Percentiles rank a stretch among this genome's conserved stretches.
phyloP scores from a whole-genome alignment of 2,888 invertebrate species.

The Thumatha senex region DNA sequence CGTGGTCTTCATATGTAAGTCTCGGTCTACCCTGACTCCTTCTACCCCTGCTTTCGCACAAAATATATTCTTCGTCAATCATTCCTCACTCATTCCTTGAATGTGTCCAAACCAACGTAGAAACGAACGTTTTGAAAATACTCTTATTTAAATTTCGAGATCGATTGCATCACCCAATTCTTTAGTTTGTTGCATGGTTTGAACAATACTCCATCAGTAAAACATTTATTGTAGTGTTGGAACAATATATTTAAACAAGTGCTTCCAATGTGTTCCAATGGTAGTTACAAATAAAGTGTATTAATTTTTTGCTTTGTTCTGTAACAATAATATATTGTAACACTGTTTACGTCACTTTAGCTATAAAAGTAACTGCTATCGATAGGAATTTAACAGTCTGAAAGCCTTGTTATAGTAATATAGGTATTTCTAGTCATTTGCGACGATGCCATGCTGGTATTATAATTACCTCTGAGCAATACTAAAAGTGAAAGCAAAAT shows the following conservation, averaged over 20 bases:
- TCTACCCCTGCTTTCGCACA: no score
- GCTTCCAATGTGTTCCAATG: no score
- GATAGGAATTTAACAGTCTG: slow-evolving; percentile 10
- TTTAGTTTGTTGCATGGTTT: slow-evolving; percentile 22
- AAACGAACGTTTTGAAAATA: no score
- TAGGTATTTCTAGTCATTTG: neutral
- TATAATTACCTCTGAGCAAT: neutral
- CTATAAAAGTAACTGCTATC: slow-evolving; percentile 9
- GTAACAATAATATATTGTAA: slow-evolving; percentile 24
- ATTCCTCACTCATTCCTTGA: no score
- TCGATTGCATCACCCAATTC: slow-evolving; percentile 11
- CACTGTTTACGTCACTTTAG: neutral
- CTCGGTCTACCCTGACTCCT: no score
- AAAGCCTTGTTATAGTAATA: slow-evolving; percentile 9
- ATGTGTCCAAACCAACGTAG: no score
- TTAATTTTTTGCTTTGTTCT: slow-evolving; percentile 25
- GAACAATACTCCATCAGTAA: slow-evolving; percentile 44
- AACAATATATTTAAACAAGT: slow-evolving; percentile 50
- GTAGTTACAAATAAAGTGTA: slow-evolving; percentile 25
- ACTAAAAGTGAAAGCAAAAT: neutral
- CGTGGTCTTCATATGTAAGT: no score
- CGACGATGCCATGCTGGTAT: neutral
- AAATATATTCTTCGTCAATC: no score
- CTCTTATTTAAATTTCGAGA: no score
- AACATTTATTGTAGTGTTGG: no score